These are phyloP conservation scores for Psylliodes chrysocephalus DNA, from an alignment of 2,888 invertebrate species.

Conservation along the genomic window DNA sequence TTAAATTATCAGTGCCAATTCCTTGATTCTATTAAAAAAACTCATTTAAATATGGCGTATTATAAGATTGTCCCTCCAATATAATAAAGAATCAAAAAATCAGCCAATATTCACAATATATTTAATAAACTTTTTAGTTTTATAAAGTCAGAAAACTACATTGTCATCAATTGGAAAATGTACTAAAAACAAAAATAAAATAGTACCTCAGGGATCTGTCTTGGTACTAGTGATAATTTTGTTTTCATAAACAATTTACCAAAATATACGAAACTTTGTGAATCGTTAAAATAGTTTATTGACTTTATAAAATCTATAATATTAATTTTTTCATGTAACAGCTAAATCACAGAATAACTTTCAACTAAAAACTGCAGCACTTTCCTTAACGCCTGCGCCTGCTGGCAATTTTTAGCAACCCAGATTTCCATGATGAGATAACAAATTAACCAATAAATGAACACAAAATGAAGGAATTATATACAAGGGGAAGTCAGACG, in stretches of 20 bases:
- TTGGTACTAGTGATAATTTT: too few relatives aligned
- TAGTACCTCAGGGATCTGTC: too few relatives aligned
- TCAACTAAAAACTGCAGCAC: slow-evolving; percentile 37
- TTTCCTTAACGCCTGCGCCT: neutral
- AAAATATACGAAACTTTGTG: too few relatives aligned
- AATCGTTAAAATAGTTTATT: too few relatives aligned
- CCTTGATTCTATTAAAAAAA: slow-evolving; percentile 38
- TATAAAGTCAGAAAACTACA: neutral
- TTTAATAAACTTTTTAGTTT: slow-evolving; percentile 3
- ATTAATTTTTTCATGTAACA: slow-evolving; percentile 31
- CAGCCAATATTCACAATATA: slow-evolving; percentile 35
- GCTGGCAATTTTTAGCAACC: slow-evolving; percentile 34
- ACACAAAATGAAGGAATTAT: slow-evolving; percentile 42
- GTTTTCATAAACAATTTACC: too few relatives aligned
- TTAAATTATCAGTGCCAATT: slow-evolving; percentile 37
- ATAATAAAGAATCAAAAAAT: slow-evolving; percentile 42
- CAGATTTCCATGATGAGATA: slow-evolving; percentile 40
- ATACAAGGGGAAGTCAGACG: slow-evolving; percentile 38
- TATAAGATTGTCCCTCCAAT: slow-evolving; percentile 36
- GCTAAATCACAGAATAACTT: slow-evolving; percentile 42
- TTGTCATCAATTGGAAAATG: too few relatives aligned
- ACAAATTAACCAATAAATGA: slow-evolving; percentile 32
- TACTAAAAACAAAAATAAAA: too few relatives aligned
- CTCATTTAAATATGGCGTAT: slow-evolving; percentile 43
- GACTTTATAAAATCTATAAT: slow-evolving; percentile 7